Conservation (phyloP, 2,888 invertebrate species). For the Oligia fasciuncula region DNA sequence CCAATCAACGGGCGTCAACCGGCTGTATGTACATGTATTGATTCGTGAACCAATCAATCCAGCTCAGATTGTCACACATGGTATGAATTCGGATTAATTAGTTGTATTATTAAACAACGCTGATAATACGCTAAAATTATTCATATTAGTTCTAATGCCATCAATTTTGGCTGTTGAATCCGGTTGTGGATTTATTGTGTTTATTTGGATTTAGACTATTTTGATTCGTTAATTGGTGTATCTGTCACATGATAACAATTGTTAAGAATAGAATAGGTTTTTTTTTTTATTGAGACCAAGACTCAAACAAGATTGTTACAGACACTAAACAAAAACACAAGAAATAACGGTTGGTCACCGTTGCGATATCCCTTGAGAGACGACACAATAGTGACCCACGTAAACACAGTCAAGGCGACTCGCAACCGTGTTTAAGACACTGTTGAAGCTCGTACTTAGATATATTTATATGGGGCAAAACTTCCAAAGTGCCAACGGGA, state of each 20-base stretch:
- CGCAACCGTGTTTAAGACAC: too few relatives aligned
- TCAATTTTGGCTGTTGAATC: background rate
- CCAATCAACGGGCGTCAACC: conserved; percentile 45
- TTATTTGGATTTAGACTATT: background rate
- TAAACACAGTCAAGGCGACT: too few relatives aligned
- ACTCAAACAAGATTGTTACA: too few relatives aligned
- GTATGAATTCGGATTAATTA: conserved; percentile 19
- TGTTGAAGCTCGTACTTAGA: background rate
- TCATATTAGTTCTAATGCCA: background rate
- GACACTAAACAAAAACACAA: too few relatives aligned
- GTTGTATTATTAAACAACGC: conserved; percentile 17
- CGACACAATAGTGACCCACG: too few relatives aligned
- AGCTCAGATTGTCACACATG: conserved; percentile 23
- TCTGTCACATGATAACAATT: background rate
- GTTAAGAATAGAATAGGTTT: too few relatives aligned
- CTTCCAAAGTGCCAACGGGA: background rate
- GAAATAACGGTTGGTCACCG: too few relatives aligned
- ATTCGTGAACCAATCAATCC: conserved; percentile 54
- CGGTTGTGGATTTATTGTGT: background rate
- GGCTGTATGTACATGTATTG: conserved; percentile 10
- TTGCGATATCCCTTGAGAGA: too few relatives aligned
- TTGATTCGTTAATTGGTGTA: background rate
- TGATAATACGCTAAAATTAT: conserved; percentile 1
- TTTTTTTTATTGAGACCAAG: too few relatives aligned
- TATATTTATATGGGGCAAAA: too few relatives aligned